Base-by-base conservation (phyloP, 1,140 invertebrate genomes). In the Caerostris extrusa region DNA sequence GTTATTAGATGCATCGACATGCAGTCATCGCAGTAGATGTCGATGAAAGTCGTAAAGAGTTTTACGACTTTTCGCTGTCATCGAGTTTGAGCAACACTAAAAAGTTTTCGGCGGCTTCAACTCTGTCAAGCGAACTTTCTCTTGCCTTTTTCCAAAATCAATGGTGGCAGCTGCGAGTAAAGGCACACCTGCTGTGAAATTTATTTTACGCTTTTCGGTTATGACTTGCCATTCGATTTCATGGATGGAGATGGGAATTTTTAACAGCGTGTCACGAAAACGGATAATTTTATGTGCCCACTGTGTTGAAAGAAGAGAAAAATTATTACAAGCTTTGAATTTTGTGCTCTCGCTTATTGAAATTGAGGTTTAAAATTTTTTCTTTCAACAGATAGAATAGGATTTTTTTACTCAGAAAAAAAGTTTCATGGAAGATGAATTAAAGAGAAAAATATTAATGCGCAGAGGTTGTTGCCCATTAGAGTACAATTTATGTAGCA, bases 141-240 rank as follows among this genome's bases (percentile, higher is more conserved):
- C 53, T 83, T 34, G 34, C 53, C 82, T 58, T 83, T n/a, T 83
- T 83, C 55, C 8, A 19, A 83, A 83, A 83, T 83, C 53, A 83
- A 83, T 57, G 82, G 53, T 10, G 82, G 17, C 82, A 83, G 82
- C 82, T 83, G 82, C 53, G 19, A 56, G n/a, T 58, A 83, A 57
- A 83, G 56, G 82, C n/a, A 14, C 56, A 83, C 82, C 82, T 83
- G 82, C 55, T 83, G 55, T 56, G 82, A 58, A 83, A 55, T 57
- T 83, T 83, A 83, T 83, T 83, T 83, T 83, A 83, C 56, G 82
- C 82, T 83, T 83, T 83, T 56, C 8, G 82, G 82, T 57, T 58
- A 77, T 77, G 34, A 34, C 71, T 50, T 77, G 10, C 71, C 71
- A 77, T 77, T 77, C 71, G 71, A 77, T 77, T 77, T 77, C 71